Evolutionary conservation across 2,113 vertebrate genomes (phyloP).

Genomic region (Montifringilla adamsi): DNA sequence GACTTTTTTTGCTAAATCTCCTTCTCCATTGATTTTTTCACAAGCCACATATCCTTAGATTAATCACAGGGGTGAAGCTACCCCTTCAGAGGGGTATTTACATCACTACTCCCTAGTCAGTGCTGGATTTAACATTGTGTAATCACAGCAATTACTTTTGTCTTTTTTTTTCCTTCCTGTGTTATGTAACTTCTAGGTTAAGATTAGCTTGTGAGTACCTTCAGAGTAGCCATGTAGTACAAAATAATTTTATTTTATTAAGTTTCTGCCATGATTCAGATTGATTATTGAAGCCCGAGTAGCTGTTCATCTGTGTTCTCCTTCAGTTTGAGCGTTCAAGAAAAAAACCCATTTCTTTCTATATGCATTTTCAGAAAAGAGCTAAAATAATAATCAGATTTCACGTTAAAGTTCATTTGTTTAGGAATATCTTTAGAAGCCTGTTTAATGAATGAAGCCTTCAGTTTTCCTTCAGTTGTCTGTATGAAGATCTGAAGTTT

Average conservation of each 20-base stretch:
- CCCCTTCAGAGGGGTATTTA: not conserved
- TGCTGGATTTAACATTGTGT: not conserved
- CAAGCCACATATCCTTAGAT: not conserved
- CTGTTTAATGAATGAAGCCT: not conserved
- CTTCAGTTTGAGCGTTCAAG: not conserved
- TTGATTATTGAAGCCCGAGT: not conserved
- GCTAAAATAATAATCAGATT: not conserved
- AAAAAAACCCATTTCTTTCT: rapidly evolving
- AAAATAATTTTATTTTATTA: not conserved
- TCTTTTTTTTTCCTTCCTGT: too few relatives aligned
- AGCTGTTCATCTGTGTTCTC: not conserved
- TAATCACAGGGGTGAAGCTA: not conserved
- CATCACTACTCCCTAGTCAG: not conserved
- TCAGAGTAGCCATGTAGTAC: not conserved
- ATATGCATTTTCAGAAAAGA: not conserved
- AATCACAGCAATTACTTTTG: not conserved
- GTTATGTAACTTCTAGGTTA: not conserved
- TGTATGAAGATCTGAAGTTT: not conserved
- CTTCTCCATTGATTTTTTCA: not conserved
- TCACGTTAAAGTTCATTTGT: not conserved
- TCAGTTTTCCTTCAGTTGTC: not conserved
- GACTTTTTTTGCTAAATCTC: not conserved
- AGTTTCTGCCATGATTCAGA: not conserved
- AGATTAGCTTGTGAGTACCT: not conserved
- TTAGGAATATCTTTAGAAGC: not conserved